These are phyloP conservation scores for Corvus moneduloides DNA, from an alignment of 2,113 vertebrate species.

Conservation along the genomic window DNA sequence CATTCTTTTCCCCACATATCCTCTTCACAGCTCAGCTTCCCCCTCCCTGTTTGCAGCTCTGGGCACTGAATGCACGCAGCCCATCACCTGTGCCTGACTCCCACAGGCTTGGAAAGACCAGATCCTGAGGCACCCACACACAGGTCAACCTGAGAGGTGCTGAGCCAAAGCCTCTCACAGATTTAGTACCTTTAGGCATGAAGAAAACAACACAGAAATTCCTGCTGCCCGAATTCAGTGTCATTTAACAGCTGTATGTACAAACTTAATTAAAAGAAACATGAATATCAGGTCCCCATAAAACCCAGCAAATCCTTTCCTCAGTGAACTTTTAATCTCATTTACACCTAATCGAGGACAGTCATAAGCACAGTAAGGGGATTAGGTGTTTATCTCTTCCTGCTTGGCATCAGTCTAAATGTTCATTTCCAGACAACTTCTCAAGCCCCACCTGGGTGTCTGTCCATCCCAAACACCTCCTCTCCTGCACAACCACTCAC, in stretches of 20 bases:
- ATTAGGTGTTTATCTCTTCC: background rate
- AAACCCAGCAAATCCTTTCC: background rate
- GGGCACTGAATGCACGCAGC: fast-evolving
- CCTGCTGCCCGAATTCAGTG: background rate
- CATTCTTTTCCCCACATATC: fast-evolving
- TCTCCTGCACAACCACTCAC: background rate
- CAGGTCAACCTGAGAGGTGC: background rate
- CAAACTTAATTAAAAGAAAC: background rate
- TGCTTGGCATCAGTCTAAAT: background rate
- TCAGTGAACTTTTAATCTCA: constrained; percentile 5
- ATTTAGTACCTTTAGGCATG: background rate
- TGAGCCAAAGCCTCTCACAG: background rate
- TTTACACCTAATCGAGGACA: background rate
- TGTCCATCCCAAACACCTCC: background rate
- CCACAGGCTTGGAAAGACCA: background rate
- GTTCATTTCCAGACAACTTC: background rate
- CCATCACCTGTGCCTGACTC: background rate
- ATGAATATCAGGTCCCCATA: background rate
- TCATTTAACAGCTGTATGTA: background rate
- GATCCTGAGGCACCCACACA: background rate
- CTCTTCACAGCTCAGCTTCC: background rate
- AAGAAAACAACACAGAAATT: background rate
- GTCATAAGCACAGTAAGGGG: background rate
- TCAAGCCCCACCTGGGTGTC: background rate
- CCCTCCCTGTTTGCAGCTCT: fast-evolving